Base-by-base conservation (phyloP, 1,140 invertebrate genomes). In the Drosophila quadrilineata region DNA sequence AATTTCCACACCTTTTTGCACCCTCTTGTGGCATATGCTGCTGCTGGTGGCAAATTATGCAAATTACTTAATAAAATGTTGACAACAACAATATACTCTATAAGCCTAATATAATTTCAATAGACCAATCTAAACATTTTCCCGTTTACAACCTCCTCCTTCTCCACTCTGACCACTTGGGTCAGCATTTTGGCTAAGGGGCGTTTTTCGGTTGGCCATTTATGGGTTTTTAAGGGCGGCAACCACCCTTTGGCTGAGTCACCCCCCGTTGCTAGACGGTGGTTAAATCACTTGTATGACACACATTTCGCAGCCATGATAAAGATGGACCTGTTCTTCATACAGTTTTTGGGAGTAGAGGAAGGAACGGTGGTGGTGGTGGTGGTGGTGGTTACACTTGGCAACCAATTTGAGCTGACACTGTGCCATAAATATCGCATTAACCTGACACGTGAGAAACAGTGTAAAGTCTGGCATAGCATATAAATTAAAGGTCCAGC, bases 11-110 rank as follows among this genome's bases (percentile, higher is more conserved):
- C 59, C 59, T 72, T 56, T 36, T 62, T 22, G 38, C 48, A 24
- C 33, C 38, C 57, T 21, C 53, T 40, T 10, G 21, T 41, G 6
- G 70, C 77, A 84, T 84, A 84, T 84, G 77, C 35, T 59, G 59
- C 63, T 48, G 41, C n/a, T n/a, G n/a, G 21, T 56, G 38, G 14
- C 67, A 84, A 85, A 74, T 71, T 84, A 85, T 85, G 77, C 60
- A 84, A 84, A 84, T 84, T 85, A 74, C 79, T 84, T 79, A 74
- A 84, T 85, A 79, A 84, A 84, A 85, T 85, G 79, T 71, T 79
- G 77, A 74, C 70, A 52, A 84, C 77, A 85, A 77, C 79, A 58
- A 84, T n/a, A n/a, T n/a, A 71, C 50, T 65, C 38, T 22, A 53
- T 36, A 36, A 35, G 40, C 48, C 46, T 48, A 72, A 84, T 77